Evolutionary conservation across 2,113 vertebrate species (phyloP).

Genomic region (Nibea coibor): DNA sequence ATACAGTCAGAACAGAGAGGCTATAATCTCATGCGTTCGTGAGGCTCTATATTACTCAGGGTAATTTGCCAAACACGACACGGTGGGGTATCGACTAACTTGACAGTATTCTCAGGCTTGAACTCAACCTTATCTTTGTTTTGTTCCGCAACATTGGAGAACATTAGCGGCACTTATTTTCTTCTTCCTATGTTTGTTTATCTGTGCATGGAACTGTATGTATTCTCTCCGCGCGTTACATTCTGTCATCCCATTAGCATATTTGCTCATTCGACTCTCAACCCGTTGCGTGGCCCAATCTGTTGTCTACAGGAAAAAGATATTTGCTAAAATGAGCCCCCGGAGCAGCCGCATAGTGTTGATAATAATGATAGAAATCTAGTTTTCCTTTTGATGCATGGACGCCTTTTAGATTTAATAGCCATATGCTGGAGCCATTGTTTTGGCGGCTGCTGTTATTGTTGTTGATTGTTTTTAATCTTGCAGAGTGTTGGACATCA

Average conservation of each 20-base stretch:
- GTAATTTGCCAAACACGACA: slow-evolving; percentile 29
- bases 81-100: slow-evolving; percentile 15
- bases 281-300: slow-evolving; percentile 59
- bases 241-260: slow-evolving; percentile 64
- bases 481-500: slow-evolving; percentile 61
- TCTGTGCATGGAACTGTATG: slow-evolving; percentile 46
- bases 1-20: slow-evolving; percentile 18
- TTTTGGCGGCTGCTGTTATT: slow-evolving; percentile 59
- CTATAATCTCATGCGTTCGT: slow-evolving; percentile 25
- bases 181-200: slow-evolving; percentile 54
- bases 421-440: slow-evolving; percentile 70
- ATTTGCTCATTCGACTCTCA: slow-evolving; percentile 65
- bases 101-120: slow-evolving; percentile 18
- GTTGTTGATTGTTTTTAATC: slow-evolving; percentile 74
- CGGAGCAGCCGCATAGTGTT: slow-evolving; percentile 63
- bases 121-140: slow-evolving; percentile 45
- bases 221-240: slow-evolving; percentile 47
- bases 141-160: slow-evolving; percentile 60
- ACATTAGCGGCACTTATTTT: slow-evolving; percentile 36
- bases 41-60: slow-evolving; percentile 8
- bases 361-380: slow-evolving; percentile 76
- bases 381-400: slow-evolving; percentile 76
- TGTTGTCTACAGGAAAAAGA: slow-evolving; percentile 66
- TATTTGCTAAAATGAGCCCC: slow-evolving; percentile 69
- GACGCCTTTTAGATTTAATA: slow-evolving; percentile 68